Conservation (phyloP, 1,140 invertebrate genomes). For the Ooceraea biroi region DNA sequence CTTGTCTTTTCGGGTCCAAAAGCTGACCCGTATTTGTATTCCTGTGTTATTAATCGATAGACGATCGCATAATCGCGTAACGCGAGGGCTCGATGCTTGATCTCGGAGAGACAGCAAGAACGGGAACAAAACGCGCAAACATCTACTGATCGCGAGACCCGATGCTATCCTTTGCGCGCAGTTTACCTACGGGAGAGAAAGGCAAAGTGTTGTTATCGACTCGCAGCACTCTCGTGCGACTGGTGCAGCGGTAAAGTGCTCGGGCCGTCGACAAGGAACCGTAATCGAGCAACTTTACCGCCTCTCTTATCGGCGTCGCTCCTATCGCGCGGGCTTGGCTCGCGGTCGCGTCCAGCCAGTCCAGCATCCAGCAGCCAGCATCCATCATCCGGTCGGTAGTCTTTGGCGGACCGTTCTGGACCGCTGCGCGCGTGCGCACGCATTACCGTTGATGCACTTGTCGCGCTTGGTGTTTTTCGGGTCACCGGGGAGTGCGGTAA, state of each 20-base stretch:
- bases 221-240: not conserved
- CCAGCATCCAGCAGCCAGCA: constrained; percentile 14
- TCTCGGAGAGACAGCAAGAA: not conserved
- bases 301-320: constrained; percentile 71
- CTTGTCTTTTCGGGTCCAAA: no score
- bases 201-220: constrained; percentile 70
- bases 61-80: not conserved
- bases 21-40: no score
- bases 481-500: not conserved
- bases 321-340: constrained; percentile 29
- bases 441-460: not conserved
- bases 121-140: not conserved
- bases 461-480: no score
- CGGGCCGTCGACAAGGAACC: constrained; percentile 9
- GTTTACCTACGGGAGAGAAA: constrained; percentile 55
- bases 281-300: constrained; percentile 30
- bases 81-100: not conserved
- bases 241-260: constrained; percentile 34
- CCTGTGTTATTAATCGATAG: no score
- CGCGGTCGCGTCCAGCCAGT: constrained; percentile 42
- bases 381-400: constrained; percentile 70
- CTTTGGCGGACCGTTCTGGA: constrained; percentile 66
- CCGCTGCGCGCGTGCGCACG: constrained; percentile 52
- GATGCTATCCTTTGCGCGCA: not conserved
- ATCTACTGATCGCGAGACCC: not conserved